These are phyloP conservation scores for Bembecia ichneumoniformis DNA, from an alignment of 2,888 invertebrate species.

Conservation along the genomic window DNA sequence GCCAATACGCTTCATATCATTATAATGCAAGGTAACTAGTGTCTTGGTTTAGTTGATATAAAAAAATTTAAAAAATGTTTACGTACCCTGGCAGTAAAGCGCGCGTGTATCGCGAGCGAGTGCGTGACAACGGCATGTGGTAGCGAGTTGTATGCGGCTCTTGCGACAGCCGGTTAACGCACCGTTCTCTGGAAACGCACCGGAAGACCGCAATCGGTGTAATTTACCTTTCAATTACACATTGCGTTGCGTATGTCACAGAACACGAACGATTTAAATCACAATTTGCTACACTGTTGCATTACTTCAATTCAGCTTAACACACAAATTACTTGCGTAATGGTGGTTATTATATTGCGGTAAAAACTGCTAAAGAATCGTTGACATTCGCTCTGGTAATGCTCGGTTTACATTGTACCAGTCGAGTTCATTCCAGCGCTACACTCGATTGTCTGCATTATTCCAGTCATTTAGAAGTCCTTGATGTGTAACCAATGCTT, in stretches of 20 bases:
- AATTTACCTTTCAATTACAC: slow-evolving; percentile 12
- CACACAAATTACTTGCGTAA: neutral
- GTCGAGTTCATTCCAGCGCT: too few relatives aligned
- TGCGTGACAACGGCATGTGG: neutral
- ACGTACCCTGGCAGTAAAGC: neutral
- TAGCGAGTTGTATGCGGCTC: neutral
- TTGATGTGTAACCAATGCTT: neutral
- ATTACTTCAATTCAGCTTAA: neutral
- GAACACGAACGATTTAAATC: neutral
- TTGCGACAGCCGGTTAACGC: neutral
- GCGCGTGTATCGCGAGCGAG: neutral
- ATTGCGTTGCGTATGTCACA: slow-evolving; percentile 5
- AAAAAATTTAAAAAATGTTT: neutral
- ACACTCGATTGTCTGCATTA: neutral
- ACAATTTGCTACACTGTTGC: too few relatives aligned
- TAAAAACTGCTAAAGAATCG: neutral
- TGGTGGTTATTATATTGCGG: neutral
- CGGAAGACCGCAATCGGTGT: slow-evolving; percentile 27
- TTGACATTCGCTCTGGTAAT: too few relatives aligned
- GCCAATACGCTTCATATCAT: too few relatives aligned
- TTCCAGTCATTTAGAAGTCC: neutral
- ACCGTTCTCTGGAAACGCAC: slow-evolving; percentile 37
- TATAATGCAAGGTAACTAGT: too few relatives aligned
- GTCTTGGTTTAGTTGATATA: too few relatives aligned
- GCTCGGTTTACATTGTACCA: too few relatives aligned